Percentiles rank a stretch among this genome's conserved stretches.
Conservation (phyloP, 2,888 invertebrate genomes). For the Synanthedon andrenaeformis region DNA sequence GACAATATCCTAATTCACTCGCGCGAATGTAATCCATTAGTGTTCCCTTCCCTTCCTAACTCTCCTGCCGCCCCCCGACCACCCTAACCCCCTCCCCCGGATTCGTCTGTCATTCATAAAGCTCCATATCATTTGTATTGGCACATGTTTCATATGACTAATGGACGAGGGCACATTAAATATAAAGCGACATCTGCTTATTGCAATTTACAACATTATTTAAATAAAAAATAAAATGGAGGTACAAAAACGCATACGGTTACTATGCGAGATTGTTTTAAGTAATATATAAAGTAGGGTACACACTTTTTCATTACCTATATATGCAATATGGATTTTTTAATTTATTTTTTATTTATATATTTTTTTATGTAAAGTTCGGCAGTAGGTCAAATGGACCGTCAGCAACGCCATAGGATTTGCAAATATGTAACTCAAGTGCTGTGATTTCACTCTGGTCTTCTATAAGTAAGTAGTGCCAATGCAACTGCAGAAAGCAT, state of each 20-base stretch:
- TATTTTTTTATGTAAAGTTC: no score
- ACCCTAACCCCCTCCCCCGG: conserved; percentile 11
- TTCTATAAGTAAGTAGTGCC: no score
- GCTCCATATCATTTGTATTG: conserved; percentile 69
- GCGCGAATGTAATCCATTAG: conserved; percentile 70
- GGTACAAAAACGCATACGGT: not conserved
- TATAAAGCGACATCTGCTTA: conserved; percentile 46
- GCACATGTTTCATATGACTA: conserved; percentile 69
- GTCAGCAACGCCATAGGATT: no score
- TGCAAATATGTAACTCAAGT: no score
- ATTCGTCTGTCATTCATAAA: conserved; percentile 65
- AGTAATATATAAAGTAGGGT: no score
- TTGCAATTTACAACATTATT: conserved; percentile 32
- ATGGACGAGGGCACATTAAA: conserved; percentile 58
- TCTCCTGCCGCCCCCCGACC: conserved; percentile 15
- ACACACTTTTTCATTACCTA: no score
- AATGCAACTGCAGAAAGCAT: no score
- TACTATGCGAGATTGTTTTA: no score
- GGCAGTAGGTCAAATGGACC: no score
- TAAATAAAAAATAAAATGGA: conserved; percentile 8
- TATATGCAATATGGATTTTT: no score
- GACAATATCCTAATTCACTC: conserved; percentile 71
- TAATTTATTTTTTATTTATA: no score
- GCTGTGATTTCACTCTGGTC: no score
- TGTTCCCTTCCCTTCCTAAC: conserved; percentile 28